Percentiles rank a stretch among this genome's conserved stretches.
These are phyloP conservation scores for Hypena proboscidalis DNA, from an alignment of 2,888 invertebrate genomes.

Conservation along the genomic window DNA sequence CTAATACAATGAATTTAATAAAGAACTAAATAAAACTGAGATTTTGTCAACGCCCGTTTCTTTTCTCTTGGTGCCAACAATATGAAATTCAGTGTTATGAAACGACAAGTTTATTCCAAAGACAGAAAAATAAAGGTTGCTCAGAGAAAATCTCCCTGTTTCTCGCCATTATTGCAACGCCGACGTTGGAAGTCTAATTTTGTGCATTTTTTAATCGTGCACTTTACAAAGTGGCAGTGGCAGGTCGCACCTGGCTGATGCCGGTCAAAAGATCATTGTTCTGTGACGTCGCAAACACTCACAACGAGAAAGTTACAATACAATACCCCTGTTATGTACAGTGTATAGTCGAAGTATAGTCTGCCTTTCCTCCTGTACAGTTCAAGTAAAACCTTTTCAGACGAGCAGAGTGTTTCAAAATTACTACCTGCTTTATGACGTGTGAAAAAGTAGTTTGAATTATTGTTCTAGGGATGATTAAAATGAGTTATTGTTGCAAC, in stretches of 20 bases:
- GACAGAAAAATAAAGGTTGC: slow-evolving; percentile 21
- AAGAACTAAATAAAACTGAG: slow-evolving; percentile 30
- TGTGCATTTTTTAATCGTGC: slow-evolving; percentile 58
- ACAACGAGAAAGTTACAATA: slow-evolving; percentile 52
- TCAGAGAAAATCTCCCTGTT: slow-evolving; percentile 16
- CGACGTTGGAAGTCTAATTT: slow-evolving; percentile 56
- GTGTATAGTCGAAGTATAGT: too few relatives aligned
- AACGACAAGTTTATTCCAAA: slow-evolving; percentile 16
- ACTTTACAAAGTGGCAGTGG: slow-evolving; percentile 55
- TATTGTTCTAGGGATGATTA: slow-evolving; percentile 21
- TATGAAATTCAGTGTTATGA: slow-evolving; percentile 14
- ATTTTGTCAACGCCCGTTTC: slow-evolving; percentile 16
- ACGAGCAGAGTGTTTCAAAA: too few relatives aligned
- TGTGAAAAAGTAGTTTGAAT: too few relatives aligned
- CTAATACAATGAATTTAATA: slow-evolving; percentile 9
- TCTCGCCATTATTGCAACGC: slow-evolving; percentile 47
- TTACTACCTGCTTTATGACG: too few relatives aligned
- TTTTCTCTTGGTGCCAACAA: slow-evolving; percentile 15
- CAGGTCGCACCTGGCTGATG: slow-evolving; percentile 55
- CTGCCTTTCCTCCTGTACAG: not conserved
- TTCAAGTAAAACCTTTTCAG: too few relatives aligned
- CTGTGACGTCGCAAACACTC: slow-evolving; percentile 62
- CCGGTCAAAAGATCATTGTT: slow-evolving; percentile 78
- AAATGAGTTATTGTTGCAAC: slow-evolving; percentile 18
- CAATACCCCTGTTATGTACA: slow-evolving; percentile 5